Evolutionary conservation across 2,888 invertebrate species (phyloP).

Genomic region (Phyllotreta striolata): DNA sequence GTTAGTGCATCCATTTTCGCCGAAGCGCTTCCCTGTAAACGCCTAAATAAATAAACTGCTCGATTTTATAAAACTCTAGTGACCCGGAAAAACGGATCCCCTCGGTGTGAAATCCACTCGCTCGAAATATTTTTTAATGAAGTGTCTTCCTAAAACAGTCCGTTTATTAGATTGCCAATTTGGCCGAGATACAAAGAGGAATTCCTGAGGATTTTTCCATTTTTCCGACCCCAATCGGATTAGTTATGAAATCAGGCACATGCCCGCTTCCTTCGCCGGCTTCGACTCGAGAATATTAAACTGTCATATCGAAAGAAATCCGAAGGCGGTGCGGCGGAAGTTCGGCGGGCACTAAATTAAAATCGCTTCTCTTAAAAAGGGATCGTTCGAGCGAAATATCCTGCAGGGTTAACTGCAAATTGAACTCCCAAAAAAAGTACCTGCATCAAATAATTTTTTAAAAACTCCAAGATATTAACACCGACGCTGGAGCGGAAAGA

Average conservation of each 20-base stretch:
- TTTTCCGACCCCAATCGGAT: conserved; percentile 55
- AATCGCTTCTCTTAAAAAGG: background rate
- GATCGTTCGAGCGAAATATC: too few relatives aligned
- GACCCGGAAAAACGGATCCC: conserved; percentile 5
- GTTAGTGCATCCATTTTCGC: too few relatives aligned
- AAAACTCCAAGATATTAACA: too few relatives aligned
- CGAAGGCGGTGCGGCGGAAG: background rate
- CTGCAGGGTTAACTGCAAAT: too few relatives aligned
- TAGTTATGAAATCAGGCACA: conserved; percentile 54
- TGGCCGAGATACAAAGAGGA: conserved; percentile 51
- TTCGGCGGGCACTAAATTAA: conserved; percentile 9
- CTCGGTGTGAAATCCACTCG: background rate
- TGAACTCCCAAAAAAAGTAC: too few relatives aligned
- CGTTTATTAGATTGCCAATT: conserved; percentile 58
- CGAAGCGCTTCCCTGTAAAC: too few relatives aligned
- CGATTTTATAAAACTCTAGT: conserved; percentile 7
- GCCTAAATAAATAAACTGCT: too few relatives aligned
- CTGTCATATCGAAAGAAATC: conserved; percentile 14
- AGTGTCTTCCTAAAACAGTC: conserved; percentile 55
- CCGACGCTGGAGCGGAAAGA: too few relatives aligned
- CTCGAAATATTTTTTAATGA: conserved; percentile 49
- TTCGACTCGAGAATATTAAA: conserved; percentile 52
- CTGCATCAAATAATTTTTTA: too few relatives aligned
- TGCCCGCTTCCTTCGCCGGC: conserved; percentile 24
- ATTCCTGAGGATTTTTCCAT: conserved; percentile 43